These are phyloP conservation scores for Poeciliopsis turrubarensis DNA, from an alignment of 2,113 vertebrate genomes.

Conservation along the genomic window DNA sequence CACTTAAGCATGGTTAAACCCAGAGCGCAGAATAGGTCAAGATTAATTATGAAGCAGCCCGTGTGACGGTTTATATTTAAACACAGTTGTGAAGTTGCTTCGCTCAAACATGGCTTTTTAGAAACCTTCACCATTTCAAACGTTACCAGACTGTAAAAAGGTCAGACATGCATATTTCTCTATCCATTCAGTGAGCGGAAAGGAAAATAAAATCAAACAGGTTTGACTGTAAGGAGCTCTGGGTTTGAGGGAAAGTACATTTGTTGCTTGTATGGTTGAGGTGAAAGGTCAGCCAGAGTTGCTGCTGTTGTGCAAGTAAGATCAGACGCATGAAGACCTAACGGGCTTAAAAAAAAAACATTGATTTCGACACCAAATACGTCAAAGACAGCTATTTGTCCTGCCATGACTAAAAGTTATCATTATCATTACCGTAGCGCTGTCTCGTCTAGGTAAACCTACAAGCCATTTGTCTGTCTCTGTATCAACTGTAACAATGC, in stretches of 20 bases:
- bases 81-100: conserved; percentile 3
- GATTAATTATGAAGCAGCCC: conserved; percentile 16
- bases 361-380: conserved; percentile 15
- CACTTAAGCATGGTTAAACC: not conserved
- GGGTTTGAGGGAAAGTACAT: conserved; percentile 22
- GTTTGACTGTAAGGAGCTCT: conserved; percentile 39
- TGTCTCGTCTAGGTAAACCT: conserved; percentile 38
- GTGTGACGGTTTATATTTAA: conserved; percentile 25
- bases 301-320: conserved; percentile 1
- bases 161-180: conserved; percentile 46
- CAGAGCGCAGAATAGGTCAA: not conserved
- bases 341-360: conserved; percentile 22
- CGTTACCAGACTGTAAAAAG: conserved; percentile 49
- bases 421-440: conserved; percentile 43
- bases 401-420: conserved; percentile 21
- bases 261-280: conserved; percentile 24
- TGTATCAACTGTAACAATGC: conserved; percentile 70
- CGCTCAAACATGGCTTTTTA: conserved; percentile 34
- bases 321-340: conserved; percentile 14
- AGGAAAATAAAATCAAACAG: conserved; percentile 36
- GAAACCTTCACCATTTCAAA: conserved; percentile 52
- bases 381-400: conserved; percentile 22
- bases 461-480: conserved; percentile 18
- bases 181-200: conserved; percentile 44
- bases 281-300: conserved; percentile 51